Base-by-base conservation (phyloP, 2,888 invertebrate species). In the Fragum whitleyi region DNA sequence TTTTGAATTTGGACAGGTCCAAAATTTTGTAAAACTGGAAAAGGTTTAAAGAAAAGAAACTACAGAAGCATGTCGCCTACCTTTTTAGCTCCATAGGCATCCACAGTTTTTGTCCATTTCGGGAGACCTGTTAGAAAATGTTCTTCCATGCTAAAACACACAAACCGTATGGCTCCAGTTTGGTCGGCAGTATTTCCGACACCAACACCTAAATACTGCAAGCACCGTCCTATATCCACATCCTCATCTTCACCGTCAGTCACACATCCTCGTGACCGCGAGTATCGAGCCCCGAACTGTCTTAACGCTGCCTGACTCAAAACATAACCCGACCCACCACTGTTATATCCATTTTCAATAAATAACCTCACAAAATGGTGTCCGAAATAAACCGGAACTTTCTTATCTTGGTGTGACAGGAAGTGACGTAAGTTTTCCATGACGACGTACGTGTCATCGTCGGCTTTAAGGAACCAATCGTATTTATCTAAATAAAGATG, bases 381-480 rank as follows among this genome's bases (percentile, higher is more conserved):
- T 14, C 92, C 92, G 92, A 98, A 98, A 94, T 97, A 99, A 16
- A 98, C 95, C 0, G 98, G 96, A 5, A 96, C 96, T 1, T 72
- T 51, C 11, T 55, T 65, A 36, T 81, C 72, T 91, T 97, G 96
- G 0, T 96, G 95, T 36, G 96, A 96, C 36, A 99, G 94, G 11
- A 86, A 74, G 55, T 75, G 70, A 29, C 80, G 77, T 57, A 99
- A 95, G 94, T 99, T 99, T 94, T 99, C 99, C 70, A 99, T 96
- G 53, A 99, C 95, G 47, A 98, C 97, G 98, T 65, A 65, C 2
- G 65, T 65, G 65, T 65, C 65, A 36, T 65, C 65, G 36, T 65
- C 65, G 6, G 65, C 98, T 94, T 99, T 99, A 89, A 98, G 95
- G 93, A 99, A 98, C 98, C 98, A 98, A 94, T 98, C 98, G 2